Percentiles rank a stretch among this genome's conserved stretches.
These are phyloP conservation scores for Notospermus geniculatus DNA, from an alignment of 1,140 invertebrate species.

Conservation along the genomic window DNA sequence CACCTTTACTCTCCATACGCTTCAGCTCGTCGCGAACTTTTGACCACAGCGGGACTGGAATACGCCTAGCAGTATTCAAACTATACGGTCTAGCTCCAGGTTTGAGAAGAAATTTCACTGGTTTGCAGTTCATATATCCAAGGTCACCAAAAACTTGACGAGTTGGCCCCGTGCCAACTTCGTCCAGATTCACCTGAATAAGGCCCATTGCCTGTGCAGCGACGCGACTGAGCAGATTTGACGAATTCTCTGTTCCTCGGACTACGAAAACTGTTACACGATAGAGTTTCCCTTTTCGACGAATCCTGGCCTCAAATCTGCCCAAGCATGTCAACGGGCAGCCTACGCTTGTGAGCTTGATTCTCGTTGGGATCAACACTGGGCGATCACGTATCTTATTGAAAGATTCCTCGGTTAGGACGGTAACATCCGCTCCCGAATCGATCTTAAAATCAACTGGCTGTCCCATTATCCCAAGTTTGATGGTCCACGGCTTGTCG, in stretches of 20 bases:
- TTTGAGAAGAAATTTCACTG: not conserved
- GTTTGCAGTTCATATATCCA: not conserved
- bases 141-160: not conserved
- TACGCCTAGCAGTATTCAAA: constrained; percentile 16
- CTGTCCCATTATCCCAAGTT: not conserved
- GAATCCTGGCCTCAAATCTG: not conserved
- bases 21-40: constrained; percentile 25
- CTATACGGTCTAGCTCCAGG: constrained; percentile 4
- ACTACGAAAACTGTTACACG: not conserved
- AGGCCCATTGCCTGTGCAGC: not conserved
- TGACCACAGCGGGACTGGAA: constrained; percentile 21
- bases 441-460: not conserved
- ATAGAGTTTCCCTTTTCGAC: not conserved
- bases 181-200: not conserved
- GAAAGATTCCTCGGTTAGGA: not conserved
- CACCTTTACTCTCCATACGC: constrained; percentile 21
- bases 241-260: not conserved
- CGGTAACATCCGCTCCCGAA: not conserved
- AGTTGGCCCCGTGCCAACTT: not conserved
- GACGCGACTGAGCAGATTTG: not conserved
- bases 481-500: not conserved
- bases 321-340: not conserved
- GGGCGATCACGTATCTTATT: not conserved
- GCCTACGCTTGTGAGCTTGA: not conserved
- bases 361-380: not conserved